Evolutionary conservation across 2,888 invertebrate species (phyloP).

Genomic region (Apamea anceps): DNA sequence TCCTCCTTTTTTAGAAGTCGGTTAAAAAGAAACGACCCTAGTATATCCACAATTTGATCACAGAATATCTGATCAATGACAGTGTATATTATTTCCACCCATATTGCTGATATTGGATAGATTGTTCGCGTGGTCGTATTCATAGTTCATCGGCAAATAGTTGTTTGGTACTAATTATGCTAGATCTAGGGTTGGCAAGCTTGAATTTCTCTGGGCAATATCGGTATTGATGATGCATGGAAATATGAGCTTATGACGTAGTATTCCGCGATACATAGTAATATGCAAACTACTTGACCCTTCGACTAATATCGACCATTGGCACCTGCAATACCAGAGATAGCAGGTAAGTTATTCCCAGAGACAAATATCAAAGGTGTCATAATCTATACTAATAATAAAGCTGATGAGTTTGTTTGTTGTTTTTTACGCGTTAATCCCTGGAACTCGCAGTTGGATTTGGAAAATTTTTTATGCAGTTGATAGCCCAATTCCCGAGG

Average conservation of each 20-base stretch:
- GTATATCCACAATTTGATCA: neutral
- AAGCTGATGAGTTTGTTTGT: too few species aligned
- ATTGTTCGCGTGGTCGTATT: slow-evolving; percentile 21
- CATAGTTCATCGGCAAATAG: slow-evolving; percentile 37
- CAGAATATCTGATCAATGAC: neutral
- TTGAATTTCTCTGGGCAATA: neutral
- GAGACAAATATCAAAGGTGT: neutral
- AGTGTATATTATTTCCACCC: neutral
- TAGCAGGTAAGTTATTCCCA: too few species aligned
- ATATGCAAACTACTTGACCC: too few species aligned
- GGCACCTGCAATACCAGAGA: too few species aligned
- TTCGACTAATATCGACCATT: neutral
- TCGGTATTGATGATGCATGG: neutral
- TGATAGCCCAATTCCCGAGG: too few species aligned
- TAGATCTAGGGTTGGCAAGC: slow-evolving; percentile 41
- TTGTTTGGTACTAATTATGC: slow-evolving; percentile 44
- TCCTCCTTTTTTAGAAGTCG: too few species aligned
- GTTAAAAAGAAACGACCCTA: too few species aligned
- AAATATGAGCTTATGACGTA: neutral
- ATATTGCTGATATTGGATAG: slow-evolving; percentile 17
- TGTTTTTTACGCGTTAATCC: too few species aligned
- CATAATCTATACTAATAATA: neutral
- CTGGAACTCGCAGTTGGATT: too few species aligned
- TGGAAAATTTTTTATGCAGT: too few species aligned
- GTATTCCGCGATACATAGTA: neutral